Base-by-base conservation (phyloP, 2,888 invertebrate genomes). In the Drosophila nr. fundita region DNA sequence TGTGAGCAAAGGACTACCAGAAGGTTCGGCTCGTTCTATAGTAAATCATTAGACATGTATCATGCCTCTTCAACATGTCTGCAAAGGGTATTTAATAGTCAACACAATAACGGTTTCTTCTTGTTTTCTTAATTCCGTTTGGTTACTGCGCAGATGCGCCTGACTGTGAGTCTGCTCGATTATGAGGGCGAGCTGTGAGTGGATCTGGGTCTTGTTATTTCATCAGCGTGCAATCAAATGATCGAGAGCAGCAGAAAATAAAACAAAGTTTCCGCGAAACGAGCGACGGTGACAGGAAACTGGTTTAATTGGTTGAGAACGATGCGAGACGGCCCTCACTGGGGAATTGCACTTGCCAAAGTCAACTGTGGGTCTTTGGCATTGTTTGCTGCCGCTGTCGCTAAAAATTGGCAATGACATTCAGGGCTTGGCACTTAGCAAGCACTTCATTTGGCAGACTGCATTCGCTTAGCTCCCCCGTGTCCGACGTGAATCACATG, bases 251-350 rank as follows among this genome's bases (percentile, higher is more conserved):
- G 48, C 53, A 57, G 45, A 58, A 58, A 65, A 45, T 57, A 53
- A 68, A 55, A 57, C 60, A 66, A 58, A 68, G 70, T 57, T 84
- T 80, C 75, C 70, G 80, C 65, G 72, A 80, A 80, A 52, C 53
- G 59, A 61, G 69, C 36, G 48, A 62, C 68, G 64, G 67, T 66
- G 66, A 85, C 83, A 86, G 83, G 82, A 84, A 84, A 86, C 83
- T 86, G 77, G 83, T 86, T 83, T 85, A 87, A 85, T 85, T 85
- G 87, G 82, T 75, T 82, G 82, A 68, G 74, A 83, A 79, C 70
- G 72, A 24, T 65, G 55, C 53, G 61, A 27, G 29, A 21, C 27
- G 29, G 8, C 38, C 45, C 24, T 4, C 54, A 8, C 38, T 40
- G 69, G 55, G 55, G 66, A 68, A 42, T 50, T 58, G 71, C 81